Evolutionary conservation across 2,797 vertebrate genomes (phyloP).

Genomic region (Microhierax caerulescens): DNA sequence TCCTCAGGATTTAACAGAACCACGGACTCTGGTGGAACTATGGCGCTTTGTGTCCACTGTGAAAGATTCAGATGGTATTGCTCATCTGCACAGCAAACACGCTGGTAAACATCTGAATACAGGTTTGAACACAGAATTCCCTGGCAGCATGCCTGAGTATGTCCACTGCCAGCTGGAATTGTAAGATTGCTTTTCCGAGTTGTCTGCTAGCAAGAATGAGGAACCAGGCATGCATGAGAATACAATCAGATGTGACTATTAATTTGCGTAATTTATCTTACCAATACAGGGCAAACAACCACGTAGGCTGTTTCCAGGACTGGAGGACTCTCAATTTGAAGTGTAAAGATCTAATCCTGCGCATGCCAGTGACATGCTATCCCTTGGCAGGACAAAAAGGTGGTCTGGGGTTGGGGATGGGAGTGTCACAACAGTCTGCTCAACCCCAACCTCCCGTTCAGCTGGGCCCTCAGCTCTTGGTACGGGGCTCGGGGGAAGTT

Average conservation of each 20-base stretch:
- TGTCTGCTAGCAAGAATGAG: neutral
- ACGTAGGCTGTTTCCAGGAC: neutral
- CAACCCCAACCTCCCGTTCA: neutral
- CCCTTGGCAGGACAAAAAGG: neutral
- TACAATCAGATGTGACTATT: neutral
- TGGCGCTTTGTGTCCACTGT: neutral
- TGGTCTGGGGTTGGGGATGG: neutral
- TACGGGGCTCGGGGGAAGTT: neutral
- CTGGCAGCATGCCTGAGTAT: neutral
- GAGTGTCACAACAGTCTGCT: neutral
- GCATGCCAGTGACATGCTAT: neutral
- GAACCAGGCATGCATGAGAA: neutral
- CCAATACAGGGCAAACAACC: neutral
- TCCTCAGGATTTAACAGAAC: neutral
- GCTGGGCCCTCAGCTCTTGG: neutral
- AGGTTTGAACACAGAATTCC: neutral
- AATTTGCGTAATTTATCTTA: neutral
- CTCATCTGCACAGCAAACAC: neutral
- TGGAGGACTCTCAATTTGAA: neutral
- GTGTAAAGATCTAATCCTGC: neutral
- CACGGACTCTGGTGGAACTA: neutral
- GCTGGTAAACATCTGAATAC: neutral
- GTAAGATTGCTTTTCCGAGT: neutral
- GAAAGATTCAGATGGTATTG: neutral
- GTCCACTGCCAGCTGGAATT: neutral